Evolutionary conservation across 2,888 invertebrate species (phyloP), one percentile per base, ranked within the genome.

Genomic region (Pachymerium ferrugineum): DNA sequence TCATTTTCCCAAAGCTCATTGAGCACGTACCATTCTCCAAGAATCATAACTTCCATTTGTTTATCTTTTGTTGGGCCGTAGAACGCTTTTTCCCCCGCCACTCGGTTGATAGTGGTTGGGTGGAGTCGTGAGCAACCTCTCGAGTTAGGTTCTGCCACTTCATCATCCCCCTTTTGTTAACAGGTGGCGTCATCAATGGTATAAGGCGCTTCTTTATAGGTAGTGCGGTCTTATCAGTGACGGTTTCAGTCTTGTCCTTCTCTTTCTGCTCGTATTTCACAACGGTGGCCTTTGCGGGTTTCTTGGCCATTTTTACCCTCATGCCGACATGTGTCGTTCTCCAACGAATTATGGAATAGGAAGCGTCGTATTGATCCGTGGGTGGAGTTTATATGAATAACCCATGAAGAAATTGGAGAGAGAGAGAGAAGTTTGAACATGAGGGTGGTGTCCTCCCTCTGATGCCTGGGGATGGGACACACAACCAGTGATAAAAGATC

Each of bases 131-230:
- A 54, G 54, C 54, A 22, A 54, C 54, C 54, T 54, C 25, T 54
- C 54, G 25, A 54, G 54, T 54, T 25, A 6, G 54, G 25, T 25
- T 54, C 54, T 54, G 25, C 25, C 54, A 54, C 54, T 54, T 54
- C 54, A 54, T 54, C 54, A 54, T 54, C 54, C 54, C 10, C 25
- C 54, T 54, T 38, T 54, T 54, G 54, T 54, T 54, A 54, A 54
- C 54, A 54, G 54, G 54, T 54, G 54, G 54, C 54, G 54, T 54
- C 54, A 54, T 54, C 54, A 54, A 54, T 54, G 22, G 54, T 6
- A 54, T 54, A 54, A 54, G 54, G 54, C 54, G 54, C 25, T 22
- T 54, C 54, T 54, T 54, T 54, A 54, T 25, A 14, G 25, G 38
- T 3, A 28, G 54, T 54, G 14, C n/a, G 54, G 54, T 54, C 54